Evolutionary conservation across 2,797 vertebrate species (phyloP), one percentile per base, ranked within the genome.

Genomic region (Peromyscus eremicus): DNA sequence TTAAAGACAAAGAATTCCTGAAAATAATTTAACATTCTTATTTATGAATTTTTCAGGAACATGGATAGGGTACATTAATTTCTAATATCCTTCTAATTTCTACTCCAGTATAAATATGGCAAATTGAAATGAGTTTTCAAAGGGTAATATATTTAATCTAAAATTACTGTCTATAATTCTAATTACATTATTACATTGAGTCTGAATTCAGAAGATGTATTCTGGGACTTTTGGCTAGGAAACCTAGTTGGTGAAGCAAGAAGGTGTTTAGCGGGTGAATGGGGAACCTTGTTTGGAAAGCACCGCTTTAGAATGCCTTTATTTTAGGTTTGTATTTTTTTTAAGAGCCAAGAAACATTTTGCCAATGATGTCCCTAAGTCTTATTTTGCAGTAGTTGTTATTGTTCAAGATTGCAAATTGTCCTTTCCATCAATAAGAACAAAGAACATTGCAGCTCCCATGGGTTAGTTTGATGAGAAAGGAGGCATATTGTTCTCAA

Each of bases 121-220:
- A 85, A 84, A 79, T 88, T 89, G 84, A 96, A 95, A 79, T 83
- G 29, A 55, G 7, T 75, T 96, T 62, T 85, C 66, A 91, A 93
- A 87, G 75, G 25, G 34, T 89, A 89, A 60, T 75, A 92, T 6
- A 32, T 21, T 92, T 90, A 70, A 80, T 92, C 17, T 73, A 80
- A 92, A 95, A 90, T 34, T 81, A 68, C 62, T 90, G 46, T 57
- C 55, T 64, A 12, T 70, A 32, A 19, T 84, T 64, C 34, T 94
- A 55, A 71, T 89, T 85, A 68, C 43, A 60, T 40, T 46, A 32
- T 94, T 70, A 84, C 34, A 66, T 1, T 32, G 77, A 88, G 27
- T 85, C 46, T 84, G 49, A 95, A 93, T 81, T 89, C 73, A 76
- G 64, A 55, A 71, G 40, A 17, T 81, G 52, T 84, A 29, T 71